A percentile compares a stretch with the other conserved stretches of the same genome.
Conservation (phyloP, 2,113 vertebrate genomes). For the Corvus hawaiiensis region DNA sequence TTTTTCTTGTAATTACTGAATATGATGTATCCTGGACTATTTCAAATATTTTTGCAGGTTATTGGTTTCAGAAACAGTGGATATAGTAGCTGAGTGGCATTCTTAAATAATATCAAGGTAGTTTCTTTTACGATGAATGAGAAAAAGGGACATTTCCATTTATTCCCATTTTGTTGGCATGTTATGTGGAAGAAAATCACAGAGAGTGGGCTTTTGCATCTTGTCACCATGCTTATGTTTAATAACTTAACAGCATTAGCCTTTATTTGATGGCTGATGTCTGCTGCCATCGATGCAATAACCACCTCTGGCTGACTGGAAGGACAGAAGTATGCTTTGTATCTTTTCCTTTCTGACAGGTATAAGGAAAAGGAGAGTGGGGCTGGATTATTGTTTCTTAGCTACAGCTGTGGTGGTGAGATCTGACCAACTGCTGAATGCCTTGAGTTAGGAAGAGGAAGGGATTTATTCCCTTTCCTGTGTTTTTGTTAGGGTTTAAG, state of each 20-base stretch:
- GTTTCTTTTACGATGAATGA: not conserved
- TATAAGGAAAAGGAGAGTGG: not conserved
- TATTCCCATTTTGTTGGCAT: fast-evolving
- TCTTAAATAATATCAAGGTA: not conserved
- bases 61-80: not conserved
- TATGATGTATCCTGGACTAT: not conserved
- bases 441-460: not conserved
- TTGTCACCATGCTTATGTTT: not conserved
- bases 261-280: not conserved
- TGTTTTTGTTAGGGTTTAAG: not conserved
- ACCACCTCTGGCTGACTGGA: not conserved
- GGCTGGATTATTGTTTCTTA: not conserved
- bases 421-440: not conserved
- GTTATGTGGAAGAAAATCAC: not conserved
- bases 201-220: not conserved
- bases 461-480: not conserved
- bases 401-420: not conserved
- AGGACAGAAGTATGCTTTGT: not conserved
- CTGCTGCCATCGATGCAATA: not conserved
- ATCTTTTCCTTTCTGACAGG: not conserved
- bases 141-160: not conserved
- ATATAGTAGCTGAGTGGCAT: not conserved
- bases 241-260: not conserved
- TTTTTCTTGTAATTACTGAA: not conserved
- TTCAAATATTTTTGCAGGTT: not conserved